Conservation (phyloP, 92 coral and sea anemone species). For the Zoanthus gigantus region DNA sequence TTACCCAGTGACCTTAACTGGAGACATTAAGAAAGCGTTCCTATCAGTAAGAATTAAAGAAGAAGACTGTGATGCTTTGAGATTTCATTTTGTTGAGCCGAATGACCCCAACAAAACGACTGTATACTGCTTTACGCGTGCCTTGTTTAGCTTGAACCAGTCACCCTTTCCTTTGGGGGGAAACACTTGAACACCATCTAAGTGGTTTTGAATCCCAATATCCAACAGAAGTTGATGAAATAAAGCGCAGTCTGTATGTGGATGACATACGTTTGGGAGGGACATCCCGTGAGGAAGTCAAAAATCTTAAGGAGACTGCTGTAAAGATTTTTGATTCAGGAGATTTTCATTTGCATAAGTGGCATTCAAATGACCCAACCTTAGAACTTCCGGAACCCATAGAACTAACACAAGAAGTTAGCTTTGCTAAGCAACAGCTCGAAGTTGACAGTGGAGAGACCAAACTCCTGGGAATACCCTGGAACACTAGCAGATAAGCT, state of each 20-base stretch:
- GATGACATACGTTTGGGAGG: background rate
- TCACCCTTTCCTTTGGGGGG: background rate
- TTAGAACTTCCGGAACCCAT: background rate
- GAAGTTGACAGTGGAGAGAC: background rate
- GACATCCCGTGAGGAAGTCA: background rate
- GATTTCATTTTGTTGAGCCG: background rate
- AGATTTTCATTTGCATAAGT: background rate
- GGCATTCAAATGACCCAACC: background rate
- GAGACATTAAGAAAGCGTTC: background rate
- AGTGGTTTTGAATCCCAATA: background rate
- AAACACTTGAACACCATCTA: conserved; percentile 8
- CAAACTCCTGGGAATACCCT: background rate
- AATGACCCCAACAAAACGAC: background rate
- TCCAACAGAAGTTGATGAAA: background rate
- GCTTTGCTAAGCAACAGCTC: background rate
- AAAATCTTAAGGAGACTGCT: background rate
- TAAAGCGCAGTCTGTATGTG: conserved; percentile 1
- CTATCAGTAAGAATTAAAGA: background rate
- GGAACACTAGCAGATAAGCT: background rate
- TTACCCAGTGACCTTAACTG: too few species aligned
- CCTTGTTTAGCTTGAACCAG: background rate
- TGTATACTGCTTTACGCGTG: background rate
- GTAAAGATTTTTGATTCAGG: background rate
- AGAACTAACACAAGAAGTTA: background rate
- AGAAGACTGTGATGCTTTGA: background rate